Conservation (phyloP, 1,140 invertebrate genomes). For the Conopomorpha cramerella region DNA sequence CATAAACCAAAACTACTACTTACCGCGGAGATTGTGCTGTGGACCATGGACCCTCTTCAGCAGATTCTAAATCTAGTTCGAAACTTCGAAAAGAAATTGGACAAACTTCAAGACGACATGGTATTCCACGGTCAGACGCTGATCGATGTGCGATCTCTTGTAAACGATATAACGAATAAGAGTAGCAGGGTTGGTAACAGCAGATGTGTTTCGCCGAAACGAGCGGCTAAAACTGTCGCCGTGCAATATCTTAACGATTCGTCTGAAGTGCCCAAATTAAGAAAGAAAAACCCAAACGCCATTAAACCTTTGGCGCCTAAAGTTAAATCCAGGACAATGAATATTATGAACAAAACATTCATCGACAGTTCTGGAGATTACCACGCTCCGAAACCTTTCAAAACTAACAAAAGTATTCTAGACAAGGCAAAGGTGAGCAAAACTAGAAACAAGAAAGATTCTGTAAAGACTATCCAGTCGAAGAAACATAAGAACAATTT, state of each 20-base stretch:
- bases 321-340: slow-evolving; percentile 9
- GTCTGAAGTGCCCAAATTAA: slow-evolving; percentile 5
- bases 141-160: slow-evolving; percentile 21
- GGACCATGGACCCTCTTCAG: slow-evolving; percentile 19
- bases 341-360: too few relatives aligned
- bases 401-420: too few relatives aligned
- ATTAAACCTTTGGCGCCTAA: slow-evolving; percentile 9
- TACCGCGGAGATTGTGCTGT: too few relatives aligned
- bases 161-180: slow-evolving; percentile 17
- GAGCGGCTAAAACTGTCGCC: slow-evolving; percentile 10
- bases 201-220: slow-evolving; percentile 10
- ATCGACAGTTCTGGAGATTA: too few relatives aligned
- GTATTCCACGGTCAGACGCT: slow-evolving; percentile 26
- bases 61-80: too few relatives aligned
- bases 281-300: slow-evolving; percentile 11
- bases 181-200: slow-evolving; percentile 7
- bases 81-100: slow-evolving; percentile 34
- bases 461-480: too few relatives aligned
- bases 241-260: slow-evolving; percentile 14
- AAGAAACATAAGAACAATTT: too few relatives aligned
- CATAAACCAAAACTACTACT: too few relatives aligned
- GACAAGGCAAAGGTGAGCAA: too few relatives aligned
- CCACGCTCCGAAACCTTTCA: too few relatives aligned
- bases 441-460: too few relatives aligned
- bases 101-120: slow-evolving; percentile 35